Conservation (phyloP, 2,888 invertebrate species). For the Tenthredo notha region DNA sequence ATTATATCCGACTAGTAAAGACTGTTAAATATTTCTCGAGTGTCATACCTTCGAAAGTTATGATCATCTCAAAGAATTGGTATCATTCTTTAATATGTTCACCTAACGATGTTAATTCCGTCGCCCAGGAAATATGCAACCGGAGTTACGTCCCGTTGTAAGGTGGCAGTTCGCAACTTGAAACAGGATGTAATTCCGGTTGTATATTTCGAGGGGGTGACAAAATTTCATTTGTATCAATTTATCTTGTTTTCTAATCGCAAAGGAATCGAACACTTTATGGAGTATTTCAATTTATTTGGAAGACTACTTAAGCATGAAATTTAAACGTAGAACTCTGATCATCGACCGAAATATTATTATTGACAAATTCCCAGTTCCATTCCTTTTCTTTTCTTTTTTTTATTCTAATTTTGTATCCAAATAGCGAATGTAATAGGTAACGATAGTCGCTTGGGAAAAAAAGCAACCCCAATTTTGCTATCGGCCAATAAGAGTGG, state of each 20-base stretch:
- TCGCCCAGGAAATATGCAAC: no score
- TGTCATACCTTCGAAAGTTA: no score
- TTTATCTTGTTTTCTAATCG: not conserved
- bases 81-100: no score
- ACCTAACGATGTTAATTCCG: no score
- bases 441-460: constrained; percentile 26
- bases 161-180: no score
- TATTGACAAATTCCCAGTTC: constrained; percentile 47
- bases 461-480: constrained; percentile 34
- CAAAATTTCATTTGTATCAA: not conserved
- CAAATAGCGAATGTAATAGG: constrained; percentile 3
- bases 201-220: no score
- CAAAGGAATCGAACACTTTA: not conserved
- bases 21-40: not conserved
- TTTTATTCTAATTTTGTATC: not conserved
- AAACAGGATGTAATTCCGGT: no score
- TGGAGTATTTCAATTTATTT: not conserved
- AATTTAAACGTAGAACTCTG: constrained; percentile 27
- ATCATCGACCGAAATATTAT: constrained; percentile 36
- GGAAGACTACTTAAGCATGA: not conserved
- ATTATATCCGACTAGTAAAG: not conserved
- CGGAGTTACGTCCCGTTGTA: no score
- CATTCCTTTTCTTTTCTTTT: not conserved
- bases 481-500: constrained; percentile 40
- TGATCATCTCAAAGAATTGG: no score